Evolutionary conservation across 2,888 invertebrate species (phyloP), one percentile per base, ranked within the genome.

Genomic region (Thereva unica): DNA sequence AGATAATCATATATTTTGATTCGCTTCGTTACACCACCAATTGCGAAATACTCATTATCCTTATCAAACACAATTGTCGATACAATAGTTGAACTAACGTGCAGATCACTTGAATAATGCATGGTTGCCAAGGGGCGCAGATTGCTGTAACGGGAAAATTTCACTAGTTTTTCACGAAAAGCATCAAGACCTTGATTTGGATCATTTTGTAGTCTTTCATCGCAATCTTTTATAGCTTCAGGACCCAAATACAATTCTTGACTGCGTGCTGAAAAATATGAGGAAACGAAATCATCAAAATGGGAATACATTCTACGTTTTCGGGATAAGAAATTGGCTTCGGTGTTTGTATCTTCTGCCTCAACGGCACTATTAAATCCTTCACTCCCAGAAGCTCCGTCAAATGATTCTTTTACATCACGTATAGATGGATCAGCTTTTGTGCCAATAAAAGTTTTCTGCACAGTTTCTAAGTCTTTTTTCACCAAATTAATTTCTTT

Each of bases 31-130:
- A 97, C 95, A 3, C 97, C 96, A 41, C 96, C 96, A 73, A 97
- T 95, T 0, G 96, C 96, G 82, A 97, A 95, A 80, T 90, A 92
- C 82, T 97, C 95, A 78, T 93, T 91, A 80, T 97, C 96, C 80
- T 95, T 93, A 78, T 97, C 96, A 82, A 97, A 97, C 81, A 96
- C 96, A 73, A 97, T 95, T 74, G 95, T 95, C 35, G 92, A 92
- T 4, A 92, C 92, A 71, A 93, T 92, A 4, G 91, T 92, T 4
- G 91, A 91, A 76, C 89, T 91, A 77, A 91, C 92, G 78, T 92
- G 91, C 63, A 93, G 87, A 79, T 96, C 96, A 75, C 89, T 90
- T 70, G 93, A 92, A 80, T 96, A 96, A 72, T 92, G 92, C 4
- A 97, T 83, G 4, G 94, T 93, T 4, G 95, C 93, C 5, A 96